Evolutionary conservation across 2,113 vertebrate species (phyloP).

Genomic region (Orycteropus afer): DNA sequence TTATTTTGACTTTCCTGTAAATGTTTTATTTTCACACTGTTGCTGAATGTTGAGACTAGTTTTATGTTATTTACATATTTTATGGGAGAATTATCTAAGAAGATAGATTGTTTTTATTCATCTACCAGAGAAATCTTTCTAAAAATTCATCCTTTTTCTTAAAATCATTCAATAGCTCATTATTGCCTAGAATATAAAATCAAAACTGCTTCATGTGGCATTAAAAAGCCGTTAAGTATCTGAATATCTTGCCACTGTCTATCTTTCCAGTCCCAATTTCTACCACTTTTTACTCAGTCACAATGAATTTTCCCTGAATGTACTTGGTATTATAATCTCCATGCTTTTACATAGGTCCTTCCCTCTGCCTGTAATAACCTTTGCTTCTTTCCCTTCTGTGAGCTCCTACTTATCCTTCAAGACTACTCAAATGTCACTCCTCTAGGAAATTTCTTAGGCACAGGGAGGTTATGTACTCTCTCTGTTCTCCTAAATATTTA

Average conservation of each 20-base stretch:
- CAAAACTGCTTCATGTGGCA: not conserved
- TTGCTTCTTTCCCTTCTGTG: not conserved
- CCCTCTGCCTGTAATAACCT: not conserved
- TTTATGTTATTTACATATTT: not conserved
- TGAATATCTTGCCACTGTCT: not conserved
- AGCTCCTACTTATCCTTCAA: not conserved
- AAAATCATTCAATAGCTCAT: not conserved
- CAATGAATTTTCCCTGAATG: not conserved
- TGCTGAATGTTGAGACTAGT: not conserved
- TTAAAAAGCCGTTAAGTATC: not conserved
- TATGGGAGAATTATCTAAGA: not conserved
- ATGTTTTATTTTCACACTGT: not conserved
- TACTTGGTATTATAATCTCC: not conserved
- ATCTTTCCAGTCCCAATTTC: not conserved
- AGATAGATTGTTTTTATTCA: not conserved
- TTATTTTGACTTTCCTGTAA: not conserved
- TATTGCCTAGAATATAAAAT: not conserved
- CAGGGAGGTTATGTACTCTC: not conserved
- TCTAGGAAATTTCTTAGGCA: not conserved
- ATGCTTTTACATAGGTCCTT: not conserved
- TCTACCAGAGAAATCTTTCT: not conserved
- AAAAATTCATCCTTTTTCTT: not conserved
- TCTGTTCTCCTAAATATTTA: not conserved
- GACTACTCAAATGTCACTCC: not conserved
- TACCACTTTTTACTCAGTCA: not conserved